Base-by-base conservation (phyloP, 37 sponge, comb jelly and placozoan species). In the Cladorhizidae sp. region DNA sequence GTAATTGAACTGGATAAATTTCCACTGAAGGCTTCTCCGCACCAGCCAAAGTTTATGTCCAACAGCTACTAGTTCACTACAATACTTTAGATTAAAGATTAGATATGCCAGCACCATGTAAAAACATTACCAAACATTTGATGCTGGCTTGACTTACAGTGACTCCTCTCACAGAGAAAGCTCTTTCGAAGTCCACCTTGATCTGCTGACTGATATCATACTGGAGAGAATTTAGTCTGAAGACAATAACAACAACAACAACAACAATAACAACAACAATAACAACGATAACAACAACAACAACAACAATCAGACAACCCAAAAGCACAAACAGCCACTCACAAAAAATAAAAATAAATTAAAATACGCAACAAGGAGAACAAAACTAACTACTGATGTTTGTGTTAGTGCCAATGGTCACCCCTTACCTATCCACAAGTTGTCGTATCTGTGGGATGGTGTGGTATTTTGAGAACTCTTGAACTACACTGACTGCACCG, bases 161-260 rank as follows among this genome's bases (percentile, higher is more conserved):
- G 41, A 85, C 73, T 67, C 92, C 96, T 52, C 67, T 86, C 12
- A 86, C 89, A 12, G 90, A 85, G 41, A 90, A 90, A 5, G 91
- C 85, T 38, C 86, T 86, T 65, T 89, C 87, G 86, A 97, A 94
- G 61, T 97, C 97, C 38, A 75, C 87, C 67, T 80, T 91, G 2
- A 99, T 99, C 74, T 99, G 99, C 56, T 85, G 77, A 5, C 85
- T 87, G 1, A 99, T 76, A 35, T 96, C 92, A 40, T 82, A 70
- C 64, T 92, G 94, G 1, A 96, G 38, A 6, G 84, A 73, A 26
- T 75, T 43, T 52, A 89, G 77, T 45, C 82, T 81, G 26, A 26
- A 71, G 12, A 23, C 11, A 43, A 71, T 45, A 45, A 45, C 9
- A 45, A 45, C 49, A 45, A 12, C 49, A 45, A 54, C 17, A 54